Percentiles rank a stretch among this genome's conserved stretches.
phyloP scores from a whole-genome alignment of 53 echinoderm and acorn worm species.

The Paracentrotus lividus region DNA sequence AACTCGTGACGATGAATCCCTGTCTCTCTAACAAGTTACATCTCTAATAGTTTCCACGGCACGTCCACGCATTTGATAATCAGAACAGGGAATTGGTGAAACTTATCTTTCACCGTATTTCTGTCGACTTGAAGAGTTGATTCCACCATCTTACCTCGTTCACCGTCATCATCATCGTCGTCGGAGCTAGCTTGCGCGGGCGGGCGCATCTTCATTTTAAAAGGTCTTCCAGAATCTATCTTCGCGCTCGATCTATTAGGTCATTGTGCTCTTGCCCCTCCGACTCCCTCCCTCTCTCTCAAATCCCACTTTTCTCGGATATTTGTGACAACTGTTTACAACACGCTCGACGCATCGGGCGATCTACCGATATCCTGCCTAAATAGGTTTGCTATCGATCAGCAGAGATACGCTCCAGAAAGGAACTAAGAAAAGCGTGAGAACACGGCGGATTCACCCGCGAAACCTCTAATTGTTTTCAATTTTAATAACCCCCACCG shows the following conservation, averaged over 20 bases:
- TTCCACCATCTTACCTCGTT: conserved; percentile 31
- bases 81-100: conserved; percentile 57
- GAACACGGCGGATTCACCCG: conserved; percentile 61
- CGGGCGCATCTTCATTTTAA: conserved; percentile 12
- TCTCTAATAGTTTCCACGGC: conserved; percentile 70
- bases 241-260: background rate
- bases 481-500: conserved; percentile 60
- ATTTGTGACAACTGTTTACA: conserved; percentile 72
- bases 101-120: conserved; percentile 61
- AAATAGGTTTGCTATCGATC: conserved; percentile 72
- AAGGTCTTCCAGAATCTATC: background rate
- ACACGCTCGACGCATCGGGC: conserved; percentile 56
- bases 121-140: conserved; percentile 43
- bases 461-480: conserved; percentile 60
- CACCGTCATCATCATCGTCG: conserved; percentile 18
- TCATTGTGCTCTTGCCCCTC: conserved; percentile 41
- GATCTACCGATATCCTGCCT: conserved; percentile 68
- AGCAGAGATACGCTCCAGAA: conserved; percentile 48
- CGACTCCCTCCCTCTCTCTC: conserved; percentile 18
- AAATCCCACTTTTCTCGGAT: conserved; percentile 43
- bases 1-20: conserved; percentile 64
- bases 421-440: conserved; percentile 60
- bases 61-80: conserved; percentile 69
- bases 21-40: conserved; percentile 67
- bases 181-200: conserved; percentile 15